Conservation (phyloP, 2,113 vertebrate genomes). For the Coptodon rendalli region DNA sequence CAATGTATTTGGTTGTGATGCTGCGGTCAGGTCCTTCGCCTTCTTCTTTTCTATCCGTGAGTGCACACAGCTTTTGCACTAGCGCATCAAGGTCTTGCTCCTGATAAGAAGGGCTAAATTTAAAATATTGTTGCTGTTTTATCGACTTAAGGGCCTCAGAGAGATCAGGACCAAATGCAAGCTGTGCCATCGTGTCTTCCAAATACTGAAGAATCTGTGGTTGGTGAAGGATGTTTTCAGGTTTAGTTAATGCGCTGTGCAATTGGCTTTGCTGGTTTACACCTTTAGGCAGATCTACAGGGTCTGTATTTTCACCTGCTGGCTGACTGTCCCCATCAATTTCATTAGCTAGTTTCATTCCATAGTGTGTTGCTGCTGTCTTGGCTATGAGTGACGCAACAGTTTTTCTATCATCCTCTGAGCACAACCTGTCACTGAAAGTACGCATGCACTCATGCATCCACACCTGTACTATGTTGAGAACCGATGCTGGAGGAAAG, state of each 20-base stretch:
- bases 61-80: slow-evolving; percentile 48
- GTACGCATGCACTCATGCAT: slow-evolving; percentile 80
- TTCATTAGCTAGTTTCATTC: not conserved
- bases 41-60: slow-evolving; percentile 25
- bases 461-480: slow-evolving; percentile 75
- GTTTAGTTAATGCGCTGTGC: not conserved
- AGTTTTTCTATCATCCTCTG: slow-evolving; percentile 46
- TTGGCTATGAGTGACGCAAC: slow-evolving; percentile 63
- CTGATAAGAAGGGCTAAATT: slow-evolving; percentile 52
- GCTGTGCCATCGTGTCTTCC: not conserved
- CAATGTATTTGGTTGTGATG: slow-evolving; percentile 11
- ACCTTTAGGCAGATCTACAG: not conserved
- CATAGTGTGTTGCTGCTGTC: slow-evolving; percentile 51
- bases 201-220: slow-evolving; percentile 34
- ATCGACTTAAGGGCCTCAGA: not conserved
- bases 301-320: not conserved
- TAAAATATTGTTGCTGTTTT: slow-evolving; percentile 6
- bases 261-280: not conserved
- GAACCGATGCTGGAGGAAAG: not conserved
- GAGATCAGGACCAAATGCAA: slow-evolving; percentile 69
- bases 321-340: not conserved
- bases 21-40: not conserved
- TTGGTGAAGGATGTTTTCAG: not conserved
- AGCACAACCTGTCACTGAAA: slow-evolving; percentile 74
- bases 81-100: slow-evolving; percentile 53